These are phyloP conservation scores for Aplodontia rufa DNA, from an alignment of 2,113 vertebrate genomes.

Conservation along the genomic window DNA sequence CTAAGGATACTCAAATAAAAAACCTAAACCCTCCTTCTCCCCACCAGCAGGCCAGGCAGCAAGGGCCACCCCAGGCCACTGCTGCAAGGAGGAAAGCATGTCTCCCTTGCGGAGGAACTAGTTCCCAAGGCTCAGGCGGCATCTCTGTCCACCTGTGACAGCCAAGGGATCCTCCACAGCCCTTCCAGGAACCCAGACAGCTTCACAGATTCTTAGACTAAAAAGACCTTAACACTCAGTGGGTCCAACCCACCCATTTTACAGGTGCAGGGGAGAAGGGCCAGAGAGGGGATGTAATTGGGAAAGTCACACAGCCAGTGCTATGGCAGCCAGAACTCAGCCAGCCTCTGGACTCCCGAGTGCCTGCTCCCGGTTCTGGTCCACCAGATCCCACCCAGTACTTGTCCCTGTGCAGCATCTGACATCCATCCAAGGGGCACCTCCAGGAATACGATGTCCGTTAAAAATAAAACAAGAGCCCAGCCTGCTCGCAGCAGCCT, in stretches of 20 bases:
- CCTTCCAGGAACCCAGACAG: not conserved
- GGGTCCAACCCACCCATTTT: not conserved
- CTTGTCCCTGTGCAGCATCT: not conserved
- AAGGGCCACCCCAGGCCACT: not conserved
- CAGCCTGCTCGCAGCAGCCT: not conserved
- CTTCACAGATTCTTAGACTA: not conserved
- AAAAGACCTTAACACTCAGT: rapidly evolving
- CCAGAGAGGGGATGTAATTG: not conserved
- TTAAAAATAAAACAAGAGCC: constrained; percentile 32
- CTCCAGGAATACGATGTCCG: not conserved
- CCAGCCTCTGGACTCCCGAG: not conserved
- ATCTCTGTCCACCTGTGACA: not conserved
- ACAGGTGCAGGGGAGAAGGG: not conserved
- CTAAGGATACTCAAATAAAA: not conserved
- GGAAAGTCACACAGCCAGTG: not conserved
- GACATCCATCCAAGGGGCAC: not conserved
- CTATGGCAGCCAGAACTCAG: not conserved
- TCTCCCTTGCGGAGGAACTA: not conserved
- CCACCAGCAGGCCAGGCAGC: not conserved
- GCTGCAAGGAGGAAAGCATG: not conserved
- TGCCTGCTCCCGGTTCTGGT: not conserved
- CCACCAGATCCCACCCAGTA: rapidly evolving
- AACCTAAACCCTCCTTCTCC: no score
- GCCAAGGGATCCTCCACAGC: not conserved
- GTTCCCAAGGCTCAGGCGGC: not conserved